phyloP scores from a whole-genome alignment of 2,797 vertebrate species.

The Chlorospingus semifuscus region DNA sequence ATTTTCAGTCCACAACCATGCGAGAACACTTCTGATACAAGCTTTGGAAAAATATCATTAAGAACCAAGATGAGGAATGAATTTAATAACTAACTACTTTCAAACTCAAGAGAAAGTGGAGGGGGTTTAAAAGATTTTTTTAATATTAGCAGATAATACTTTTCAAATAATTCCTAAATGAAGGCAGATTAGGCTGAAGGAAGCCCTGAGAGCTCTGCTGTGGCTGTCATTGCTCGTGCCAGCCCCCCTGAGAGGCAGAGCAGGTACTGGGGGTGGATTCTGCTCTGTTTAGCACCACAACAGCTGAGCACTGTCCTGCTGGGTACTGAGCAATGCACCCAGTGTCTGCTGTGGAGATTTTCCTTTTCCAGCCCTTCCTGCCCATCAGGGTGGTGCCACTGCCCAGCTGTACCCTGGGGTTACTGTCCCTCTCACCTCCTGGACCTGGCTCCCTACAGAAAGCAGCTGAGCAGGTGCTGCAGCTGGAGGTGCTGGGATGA shows the following conservation, averaged over 20 bases:
- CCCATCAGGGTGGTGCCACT: neutral
- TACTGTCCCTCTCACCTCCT: neutral
- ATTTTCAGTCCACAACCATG: neutral
- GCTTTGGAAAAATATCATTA: neutral
- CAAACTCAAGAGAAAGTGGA: neutral
- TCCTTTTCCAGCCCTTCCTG: neutral
- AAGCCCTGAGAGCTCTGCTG: neutral
- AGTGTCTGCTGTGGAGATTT: rapidly evolving
- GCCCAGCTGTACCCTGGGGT: neutral
- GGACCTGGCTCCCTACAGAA: rapidly evolving
- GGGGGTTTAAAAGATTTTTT: rapidly evolving
- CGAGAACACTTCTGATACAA: neutral
- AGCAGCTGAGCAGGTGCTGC: neutral
- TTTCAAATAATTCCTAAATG: neutral
- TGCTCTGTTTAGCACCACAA: neutral
- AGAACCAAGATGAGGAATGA: neutral
- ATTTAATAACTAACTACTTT: neutral
- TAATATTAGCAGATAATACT: neutral
- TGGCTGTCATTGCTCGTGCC: rapidly evolving
- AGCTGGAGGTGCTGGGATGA: neutral
- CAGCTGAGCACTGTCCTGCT: neutral
- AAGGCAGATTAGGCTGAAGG: neutral
- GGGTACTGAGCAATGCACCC: rapidly evolving
- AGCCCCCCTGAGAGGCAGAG: neutral
- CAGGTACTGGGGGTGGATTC: neutral